A percentile compares a stretch with the other conserved stretches of the same genome.
phyloP scores from a whole-genome alignment of 2,113 vertebrate genomes.

The Isurus oxyrinchus region DNA sequence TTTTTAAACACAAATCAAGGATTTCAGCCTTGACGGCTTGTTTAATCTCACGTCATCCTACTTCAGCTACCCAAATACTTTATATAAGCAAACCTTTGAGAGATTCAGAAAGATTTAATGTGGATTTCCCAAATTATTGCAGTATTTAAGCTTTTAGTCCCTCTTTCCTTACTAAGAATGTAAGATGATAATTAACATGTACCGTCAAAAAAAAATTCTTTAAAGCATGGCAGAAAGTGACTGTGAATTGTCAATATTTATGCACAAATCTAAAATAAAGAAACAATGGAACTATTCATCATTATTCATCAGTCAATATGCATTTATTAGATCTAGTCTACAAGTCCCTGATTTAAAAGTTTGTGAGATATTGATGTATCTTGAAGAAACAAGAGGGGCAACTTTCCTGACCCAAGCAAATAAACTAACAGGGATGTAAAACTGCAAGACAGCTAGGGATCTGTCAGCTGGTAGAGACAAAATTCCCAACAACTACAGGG shows the following conservation, averaged over 20 bases:
- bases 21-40: not conserved
- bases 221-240: not conserved
- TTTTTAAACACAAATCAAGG: not conserved
- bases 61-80: not conserved
- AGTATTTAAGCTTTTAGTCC: not conserved
- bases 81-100: not conserved
- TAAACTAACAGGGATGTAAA: not conserved
- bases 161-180: not conserved
- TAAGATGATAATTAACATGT: not conserved
- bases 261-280: not conserved
- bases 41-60: conserved; percentile 17
- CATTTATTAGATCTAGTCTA: not conserved
- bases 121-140: conserved; percentile 21
- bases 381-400: not conserved
- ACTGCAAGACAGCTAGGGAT: not conserved
- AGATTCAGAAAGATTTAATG: not conserved
- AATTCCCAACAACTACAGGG: not conserved
- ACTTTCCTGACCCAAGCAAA: not conserved
- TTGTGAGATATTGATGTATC: not conserved
- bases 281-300: not conserved
- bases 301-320: not conserved
- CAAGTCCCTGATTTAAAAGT: not conserved
- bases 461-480: not conserved
- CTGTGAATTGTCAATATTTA: not conserved
- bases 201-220: not conserved